Base-by-base conservation (phyloP, 2,888 invertebrate genomes). In the Rhopalosiphum nymphaeae region DNA sequence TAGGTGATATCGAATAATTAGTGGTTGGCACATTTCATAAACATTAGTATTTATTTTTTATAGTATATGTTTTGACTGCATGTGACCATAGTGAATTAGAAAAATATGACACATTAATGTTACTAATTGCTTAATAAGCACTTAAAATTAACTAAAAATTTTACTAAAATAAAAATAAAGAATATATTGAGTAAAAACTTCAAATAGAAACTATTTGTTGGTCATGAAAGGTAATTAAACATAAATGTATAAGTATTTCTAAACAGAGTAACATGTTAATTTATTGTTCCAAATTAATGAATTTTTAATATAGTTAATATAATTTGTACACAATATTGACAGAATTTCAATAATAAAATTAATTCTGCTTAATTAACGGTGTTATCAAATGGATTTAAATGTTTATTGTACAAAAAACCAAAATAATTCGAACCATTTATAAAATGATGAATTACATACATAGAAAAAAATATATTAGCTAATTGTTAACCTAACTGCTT, bases 401-500 rank as follows among this genome's bases (percentile, higher is more conserved):
- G 36, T 89, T 88, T 93, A 78, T 93, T 78, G 89, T 93, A 93
- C 85, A 89, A 93, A 46, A 94, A 94, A 92, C 78, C 86, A 94
- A 90, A 46, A 89, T 94, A 90, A 94, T 57, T 91, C 84, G 42
- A 57, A 94, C 42, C 91, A 94, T 94, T 94, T 94, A 94, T 94
- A 86, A 94, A 94, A 94, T 94, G 91, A 94, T 53, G 90, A 93
- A 93, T 90, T 91, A 91, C 42, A 67, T 91, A 94, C 53, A 94
- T 85, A 93, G 56, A 94, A 94, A 92, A 94, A 91, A 90, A 90
- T 94, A 90, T 86, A 94, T 94, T 91, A 91, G 84, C 94, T 94
- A 94, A 91, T 67, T 86, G 86, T 87, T 93, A 94, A 94, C 90
- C 94, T 94, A 91, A 94, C 94, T 94, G 94, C 94, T 91, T 94